A percentile compares a stretch with the other conserved stretches of the same genome.
These are phyloP conservation scores for Arbacia lixula DNA, from an alignment of 53 echinoderm and acorn worm genomes.

Conservation along the genomic window DNA sequence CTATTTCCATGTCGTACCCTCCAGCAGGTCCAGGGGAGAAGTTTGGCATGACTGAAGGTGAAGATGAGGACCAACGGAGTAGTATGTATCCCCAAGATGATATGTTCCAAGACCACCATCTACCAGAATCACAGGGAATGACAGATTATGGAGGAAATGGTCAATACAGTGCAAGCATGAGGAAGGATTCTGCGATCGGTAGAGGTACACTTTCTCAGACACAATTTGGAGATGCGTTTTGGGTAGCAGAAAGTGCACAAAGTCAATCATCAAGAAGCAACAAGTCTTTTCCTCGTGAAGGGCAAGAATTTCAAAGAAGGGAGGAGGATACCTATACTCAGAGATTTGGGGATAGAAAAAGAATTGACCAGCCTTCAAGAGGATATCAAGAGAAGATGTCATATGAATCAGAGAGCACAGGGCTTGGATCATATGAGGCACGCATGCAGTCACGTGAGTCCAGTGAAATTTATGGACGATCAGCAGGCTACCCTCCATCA, in stretches of 20 bases:
- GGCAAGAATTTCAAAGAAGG: too few relatives aligned
- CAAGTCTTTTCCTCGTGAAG: too few relatives aligned
- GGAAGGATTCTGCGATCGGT: conserved; percentile 15
- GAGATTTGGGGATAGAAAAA: too few relatives aligned
- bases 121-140: neutral
- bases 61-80: conserved; percentile 3
- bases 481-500: neutral
- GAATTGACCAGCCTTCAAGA: too few relatives aligned
- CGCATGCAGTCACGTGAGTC: neutral
- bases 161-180: too few relatives aligned
- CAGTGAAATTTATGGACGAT: neutral
- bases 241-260: conserved; percentile 1
- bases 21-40: conserved; percentile 24
- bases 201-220: too few relatives aligned
- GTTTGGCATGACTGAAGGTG: neutral
- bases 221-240: conserved; percentile 21
- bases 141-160: conserved; percentile 1
- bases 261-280: too few relatives aligned
- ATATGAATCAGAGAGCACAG: too few relatives aligned
- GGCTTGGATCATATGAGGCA: neutral
- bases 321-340: too few relatives aligned
- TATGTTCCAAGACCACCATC: too few relatives aligned
- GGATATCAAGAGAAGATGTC: too few relatives aligned
- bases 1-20: conserved; percentile 43
- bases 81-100: too few relatives aligned